Percentiles rank a stretch among this genome's conserved stretches.
Evolutionary conservation across 1,140 invertebrate species (phyloP).

Genomic region (Scaptomyza graminum): DNA sequence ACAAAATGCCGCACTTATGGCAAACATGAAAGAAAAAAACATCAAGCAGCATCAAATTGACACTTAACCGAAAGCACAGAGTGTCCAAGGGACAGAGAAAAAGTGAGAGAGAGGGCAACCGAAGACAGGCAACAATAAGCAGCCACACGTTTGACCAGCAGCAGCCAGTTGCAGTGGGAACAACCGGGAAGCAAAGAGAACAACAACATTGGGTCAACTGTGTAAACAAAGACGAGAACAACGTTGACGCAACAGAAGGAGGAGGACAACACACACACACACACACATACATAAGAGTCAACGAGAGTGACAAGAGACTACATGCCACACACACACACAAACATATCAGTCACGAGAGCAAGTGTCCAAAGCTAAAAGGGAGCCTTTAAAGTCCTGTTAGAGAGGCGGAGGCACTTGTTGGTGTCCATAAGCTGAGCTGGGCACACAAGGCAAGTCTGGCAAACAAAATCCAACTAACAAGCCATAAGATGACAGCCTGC

Average conservation of each 20-base stretch:
- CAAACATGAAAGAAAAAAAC: conserved; percentile 70
- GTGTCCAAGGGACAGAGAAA: neutral
- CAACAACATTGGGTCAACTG: conserved; percentile 55
- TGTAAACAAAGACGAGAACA: conserved; percentile 72
- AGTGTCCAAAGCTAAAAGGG: conserved; percentile 28
- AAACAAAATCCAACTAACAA: conserved; percentile 81
- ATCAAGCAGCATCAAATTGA: conserved; percentile 70
- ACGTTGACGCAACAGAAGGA: conserved; percentile 27
- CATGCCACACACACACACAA: conserved; percentile 10
- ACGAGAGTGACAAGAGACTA: conserved; percentile 36
- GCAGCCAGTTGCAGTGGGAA: conserved; percentile 40
- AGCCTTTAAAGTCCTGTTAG: conserved; percentile 36
- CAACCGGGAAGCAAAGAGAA: conserved; percentile 38
- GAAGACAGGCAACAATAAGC: conserved; percentile 58
- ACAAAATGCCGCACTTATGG: conserved; percentile 81
- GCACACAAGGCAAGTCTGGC: conserved; percentile 57
- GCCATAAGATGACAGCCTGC: conserved; percentile 76
- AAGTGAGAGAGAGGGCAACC: neutral
- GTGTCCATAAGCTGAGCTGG: conserved; percentile 79
- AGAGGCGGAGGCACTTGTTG: conserved; percentile 62
- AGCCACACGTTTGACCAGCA: conserved; percentile 70
- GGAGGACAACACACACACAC: conserved; percentile 13
- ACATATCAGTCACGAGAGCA: conserved; percentile 66
- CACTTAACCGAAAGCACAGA: conserved; percentile 60
- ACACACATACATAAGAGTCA: conserved; percentile 7